Evolutionary conservation across 2,113 vertebrate genomes (phyloP), one percentile per base, ranked within the genome.

Genomic region (Pholis gunnellus): DNA sequence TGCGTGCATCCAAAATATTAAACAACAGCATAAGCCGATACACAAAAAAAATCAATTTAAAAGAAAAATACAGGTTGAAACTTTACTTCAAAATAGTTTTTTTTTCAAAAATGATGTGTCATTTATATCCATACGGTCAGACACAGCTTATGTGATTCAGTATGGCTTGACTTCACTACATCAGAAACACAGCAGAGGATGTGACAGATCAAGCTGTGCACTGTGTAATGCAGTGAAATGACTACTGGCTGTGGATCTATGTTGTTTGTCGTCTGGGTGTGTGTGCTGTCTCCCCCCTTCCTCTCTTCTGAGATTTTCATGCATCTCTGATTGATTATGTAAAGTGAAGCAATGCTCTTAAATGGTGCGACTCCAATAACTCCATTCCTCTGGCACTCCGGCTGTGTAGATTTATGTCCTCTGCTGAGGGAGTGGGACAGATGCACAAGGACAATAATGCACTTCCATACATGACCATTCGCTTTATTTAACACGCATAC

Each of bases 311-410:
- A 94, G 93, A 93, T 89, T 90, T 95, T 90, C 88, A 81, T 93
- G 92, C 88, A 82, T 87, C 85, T 88, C 91, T 94, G 93, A 95
- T 95, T 95, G 94, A 96, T 96, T 95, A 94, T 95, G 93, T 89
- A 94, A 95, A 96, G 94, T 95, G 89, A 95, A 92, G 92, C 91
- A 87, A 88, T 93, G 92, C 89, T 90, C 89, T 91, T 90, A 92
- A 90, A 91, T 78, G 83, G 81, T 88, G 90, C 81, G 29, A 86
- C 81, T 86, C 86, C 94, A 91, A 92, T 94, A 94, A 93, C 91
- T 94, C 87, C 63, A 63, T 86, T 90, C 87, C 84, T 81, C 79
- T 79, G 61, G 88, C 90, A 86, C 86, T 88, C 82, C 20, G 59
- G 65, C 81, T 29, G 72, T 77, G 80, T 87, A 93, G 93, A 95